phyloP scores from a whole-genome alignment of 2,888 invertebrate genomes.

The Blomia tropicalis region DNA sequence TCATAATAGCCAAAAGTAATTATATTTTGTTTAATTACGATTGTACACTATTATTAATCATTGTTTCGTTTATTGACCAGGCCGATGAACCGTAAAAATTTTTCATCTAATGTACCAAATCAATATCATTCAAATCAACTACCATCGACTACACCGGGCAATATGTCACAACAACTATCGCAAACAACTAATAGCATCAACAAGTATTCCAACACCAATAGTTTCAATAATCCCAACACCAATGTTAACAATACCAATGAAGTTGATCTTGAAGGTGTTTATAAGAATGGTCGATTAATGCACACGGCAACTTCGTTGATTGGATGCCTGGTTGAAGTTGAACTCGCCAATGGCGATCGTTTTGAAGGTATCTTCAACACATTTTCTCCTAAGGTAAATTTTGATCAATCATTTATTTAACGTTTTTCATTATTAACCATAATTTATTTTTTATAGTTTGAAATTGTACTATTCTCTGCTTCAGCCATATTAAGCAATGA shows the following conservation, averaged over 20 bases:
- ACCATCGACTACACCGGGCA: not conserved
- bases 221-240: no score
- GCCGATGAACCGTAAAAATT: not conserved
- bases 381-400: conserved; percentile 49
- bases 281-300: conserved; percentile 75
- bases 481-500: conserved; percentile 18
- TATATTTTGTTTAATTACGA: not conserved
- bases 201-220: not conserved
- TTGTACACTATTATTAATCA: no score
- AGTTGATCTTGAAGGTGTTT: conserved; percentile 47
- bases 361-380: conserved; percentile 82
- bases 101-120: no score
- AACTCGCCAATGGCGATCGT: conserved; percentile 56
- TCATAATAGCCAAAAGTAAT: not conserved
- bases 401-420: not conserved
- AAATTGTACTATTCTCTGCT: conserved; percentile 70
- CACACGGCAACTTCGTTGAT: conserved; percentile 70
- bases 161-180: no score
- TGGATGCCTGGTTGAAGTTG: conserved; percentile 35
- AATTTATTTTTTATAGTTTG: conserved; percentile 45
- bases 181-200: not conserved
- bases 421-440: conserved; percentile 1
- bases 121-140: not conserved
- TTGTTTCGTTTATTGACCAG: no score
- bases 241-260: not conserved